Evolutionary conservation across 2,888 invertebrate genomes (phyloP).

Genomic region (Synanthedon formicaeformis): DNA sequence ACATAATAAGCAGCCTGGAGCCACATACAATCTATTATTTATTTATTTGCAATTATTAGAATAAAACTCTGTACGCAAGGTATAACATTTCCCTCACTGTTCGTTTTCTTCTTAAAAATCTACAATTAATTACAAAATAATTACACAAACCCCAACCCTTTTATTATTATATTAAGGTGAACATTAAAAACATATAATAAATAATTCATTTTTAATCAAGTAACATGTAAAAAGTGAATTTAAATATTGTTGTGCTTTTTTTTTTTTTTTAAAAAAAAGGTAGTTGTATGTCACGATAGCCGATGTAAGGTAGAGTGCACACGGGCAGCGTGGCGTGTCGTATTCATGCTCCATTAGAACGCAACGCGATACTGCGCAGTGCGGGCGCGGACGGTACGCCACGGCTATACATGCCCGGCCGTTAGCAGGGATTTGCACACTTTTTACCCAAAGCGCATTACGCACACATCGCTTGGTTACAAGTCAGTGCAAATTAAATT

Average conservation of each 20-base stretch:
- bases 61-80: too few relatives aligned
- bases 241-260: neutral
- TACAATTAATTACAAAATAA: too few relatives aligned
- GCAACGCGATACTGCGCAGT: neutral
- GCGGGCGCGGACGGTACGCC: slow-evolving; percentile 6
- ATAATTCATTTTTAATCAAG: neutral
- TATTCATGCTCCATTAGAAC: slow-evolving; percentile 18
- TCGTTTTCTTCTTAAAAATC: too few relatives aligned
- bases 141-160: too few relatives aligned
- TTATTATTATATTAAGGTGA: too few relatives aligned
- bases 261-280: neutral
- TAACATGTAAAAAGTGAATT: neutral
- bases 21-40: too few relatives aligned
- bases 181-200: neutral
- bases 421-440: slow-evolving; percentile 16
- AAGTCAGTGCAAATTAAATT: neutral
- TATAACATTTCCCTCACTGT: too few relatives aligned
- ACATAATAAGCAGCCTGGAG: too few relatives aligned
- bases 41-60: too few relatives aligned
- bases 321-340: slow-evolving; percentile 7
- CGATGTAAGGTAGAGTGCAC: slow-evolving; percentile 6
- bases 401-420: slow-evolving; percentile 1
- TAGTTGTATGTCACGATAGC: slow-evolving; percentile 8
- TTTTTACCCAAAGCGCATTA: slow-evolving; percentile 14
- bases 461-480: neutral